A percentile compares a stretch with the other conserved stretches of the same genome.
phyloP scores from a whole-genome alignment of 2,888 invertebrate genomes.

The Nomada fucata region DNA sequence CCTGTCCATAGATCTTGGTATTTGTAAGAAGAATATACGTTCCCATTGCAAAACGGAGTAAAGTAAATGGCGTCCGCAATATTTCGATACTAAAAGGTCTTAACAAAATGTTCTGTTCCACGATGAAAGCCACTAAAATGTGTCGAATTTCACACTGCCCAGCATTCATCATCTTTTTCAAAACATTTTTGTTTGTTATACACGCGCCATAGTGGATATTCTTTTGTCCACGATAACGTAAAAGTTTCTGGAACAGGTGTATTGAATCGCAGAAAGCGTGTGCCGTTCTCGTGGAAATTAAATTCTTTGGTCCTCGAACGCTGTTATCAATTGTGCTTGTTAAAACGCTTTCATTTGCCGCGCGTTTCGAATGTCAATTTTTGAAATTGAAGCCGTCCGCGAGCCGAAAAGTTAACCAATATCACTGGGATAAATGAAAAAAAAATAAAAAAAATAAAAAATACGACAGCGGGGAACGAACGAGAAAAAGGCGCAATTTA shows the following conservation, averaged over 20 bases:
- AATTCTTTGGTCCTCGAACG: not conserved
- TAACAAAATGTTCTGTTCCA: no score
- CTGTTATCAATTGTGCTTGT: slow-evolving; percentile 1
- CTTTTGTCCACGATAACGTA: not conserved
- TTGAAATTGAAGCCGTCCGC: slow-evolving; percentile 14
- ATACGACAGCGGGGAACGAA: not conserved
- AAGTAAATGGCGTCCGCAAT: no score
- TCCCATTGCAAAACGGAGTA: no score
- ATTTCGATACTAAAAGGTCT: no score
- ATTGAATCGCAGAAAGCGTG: not conserved
- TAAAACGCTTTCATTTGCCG: slow-evolving; percentile 22
- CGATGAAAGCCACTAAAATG: no score
- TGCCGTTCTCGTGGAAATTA: not conserved
- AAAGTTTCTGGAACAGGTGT: not conserved
- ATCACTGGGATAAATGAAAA: not conserved
- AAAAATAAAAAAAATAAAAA: not conserved
- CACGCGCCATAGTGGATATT: not conserved
- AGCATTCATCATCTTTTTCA: not conserved
- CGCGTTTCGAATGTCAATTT: slow-evolving; percentile 16
- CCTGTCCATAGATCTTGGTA: no score
- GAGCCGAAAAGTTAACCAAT: slow-evolving; percentile 33
- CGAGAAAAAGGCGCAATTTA: slow-evolving; percentile 13
- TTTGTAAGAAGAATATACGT: no score
- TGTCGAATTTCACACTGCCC: no score
- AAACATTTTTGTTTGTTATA: not conserved